Conservation (phyloP, 2,797 vertebrate species). For the Ciconia nigra region DNA sequence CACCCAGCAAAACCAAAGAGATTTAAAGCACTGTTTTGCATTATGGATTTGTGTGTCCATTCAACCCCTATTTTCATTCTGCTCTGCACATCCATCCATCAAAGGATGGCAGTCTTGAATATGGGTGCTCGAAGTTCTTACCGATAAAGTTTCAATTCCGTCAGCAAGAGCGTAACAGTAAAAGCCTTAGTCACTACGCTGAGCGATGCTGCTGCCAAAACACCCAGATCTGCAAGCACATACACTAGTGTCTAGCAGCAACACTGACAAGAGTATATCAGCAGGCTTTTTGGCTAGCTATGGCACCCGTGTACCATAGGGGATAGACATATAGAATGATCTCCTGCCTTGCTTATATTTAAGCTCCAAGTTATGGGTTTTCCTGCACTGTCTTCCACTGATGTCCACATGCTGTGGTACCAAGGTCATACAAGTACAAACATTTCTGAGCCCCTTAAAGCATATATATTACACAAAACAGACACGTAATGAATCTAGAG, state of each 20-base stretch:
- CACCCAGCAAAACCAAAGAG: background rate
- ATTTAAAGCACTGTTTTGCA: background rate
- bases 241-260: accelerated
- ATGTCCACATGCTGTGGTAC: background rate
- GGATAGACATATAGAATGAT: accelerated
- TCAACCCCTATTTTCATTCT: background rate
- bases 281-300: background rate
- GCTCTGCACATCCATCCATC: background rate
- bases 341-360: background rate
- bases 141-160: background rate
- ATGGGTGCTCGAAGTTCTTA: background rate
- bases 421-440: background rate
- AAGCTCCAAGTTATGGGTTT: background rate
- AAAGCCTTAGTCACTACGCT: background rate
- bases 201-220: background rate
- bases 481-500: accelerated
- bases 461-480: background rate
- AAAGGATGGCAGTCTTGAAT: background rate
- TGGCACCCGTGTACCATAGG: accelerated
- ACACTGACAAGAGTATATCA: accelerated
- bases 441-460: background rate
- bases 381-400: background rate
- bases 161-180: background rate
- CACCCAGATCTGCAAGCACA: accelerated
- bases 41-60: background rate